Percentiles rank a stretch among this genome's conserved stretches.
These are phyloP conservation scores for Cataglyphis livida DNA, from an alignment of 2,888 invertebrate species.

Conservation along the genomic window DNA sequence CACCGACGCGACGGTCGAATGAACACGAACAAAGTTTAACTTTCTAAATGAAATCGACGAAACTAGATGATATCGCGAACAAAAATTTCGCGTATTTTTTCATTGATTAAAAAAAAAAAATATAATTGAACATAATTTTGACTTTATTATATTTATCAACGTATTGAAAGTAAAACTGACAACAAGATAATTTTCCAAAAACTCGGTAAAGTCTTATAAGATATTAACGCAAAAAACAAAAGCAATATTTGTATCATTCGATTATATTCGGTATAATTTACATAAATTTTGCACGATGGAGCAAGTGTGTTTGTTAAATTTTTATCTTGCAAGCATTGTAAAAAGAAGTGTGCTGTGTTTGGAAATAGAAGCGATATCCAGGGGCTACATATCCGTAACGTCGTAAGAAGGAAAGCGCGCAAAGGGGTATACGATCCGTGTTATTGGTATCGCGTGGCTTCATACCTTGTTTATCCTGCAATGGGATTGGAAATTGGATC, in stretches of 20 bases:
- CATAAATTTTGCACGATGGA: background rate
- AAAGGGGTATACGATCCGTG: constrained; percentile 62
- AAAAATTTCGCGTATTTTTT: constrained; percentile 27
- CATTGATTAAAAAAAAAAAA: background rate
- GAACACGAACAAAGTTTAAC: constrained; percentile 38
- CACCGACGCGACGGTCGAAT: constrained; percentile 18
- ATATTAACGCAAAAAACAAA: background rate
- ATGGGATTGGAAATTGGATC: constrained; percentile 72
- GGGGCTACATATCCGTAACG: constrained; percentile 41
- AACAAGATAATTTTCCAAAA: background rate
- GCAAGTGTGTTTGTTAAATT: background rate
- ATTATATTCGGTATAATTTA: background rate
- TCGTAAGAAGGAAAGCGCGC: constrained; percentile 49
- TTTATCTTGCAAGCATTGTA: constrained; percentile 21
- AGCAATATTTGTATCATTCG: background rate
- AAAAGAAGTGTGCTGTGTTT: constrained; percentile 30
- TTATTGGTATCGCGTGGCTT: constrained; percentile 63
- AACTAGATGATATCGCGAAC: constrained; percentile 18
- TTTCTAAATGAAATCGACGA: constrained; percentile 25
- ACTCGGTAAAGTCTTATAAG: background rate
- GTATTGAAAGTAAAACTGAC: background rate
- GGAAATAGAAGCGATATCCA: constrained; percentile 56
- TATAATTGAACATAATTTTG: background rate
- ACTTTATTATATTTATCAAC: background rate
- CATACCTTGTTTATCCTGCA: constrained; percentile 63